Evolutionary conservation across 2,113 vertebrate species (phyloP), one percentile per base, ranked within the genome.

Genomic region (Cervus canadensis): DNA sequence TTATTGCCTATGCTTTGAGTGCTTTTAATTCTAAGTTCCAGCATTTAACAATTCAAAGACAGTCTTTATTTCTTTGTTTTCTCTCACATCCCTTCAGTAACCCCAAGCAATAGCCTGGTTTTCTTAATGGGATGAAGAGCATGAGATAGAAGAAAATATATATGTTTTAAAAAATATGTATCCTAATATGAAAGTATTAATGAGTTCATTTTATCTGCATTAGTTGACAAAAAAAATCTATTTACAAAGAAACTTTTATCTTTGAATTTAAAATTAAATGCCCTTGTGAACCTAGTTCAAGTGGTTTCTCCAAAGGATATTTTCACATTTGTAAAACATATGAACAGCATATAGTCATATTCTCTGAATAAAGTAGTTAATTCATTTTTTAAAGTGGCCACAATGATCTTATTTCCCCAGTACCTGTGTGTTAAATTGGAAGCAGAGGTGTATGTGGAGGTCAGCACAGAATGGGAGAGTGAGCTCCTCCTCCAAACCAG

Each of bases 251-350:
- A 67, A 15, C 14, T 45, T 91, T 87, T 89, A 91, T 74, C 17
- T 96, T 95, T 94, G 56, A 94, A 71, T 40, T 87, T 60, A 28
- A 83, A 93, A 56, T 62, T 91, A 85, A 91, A 91, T 95, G 36
- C 2, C 23, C 17, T 59, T 60, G 3, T 59, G 36, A 88, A 82
- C 14, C 14, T 52, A 78, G 21, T 11, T 76, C 33, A 94, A 88
- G 74, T 14, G 62, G 86, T 57, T 78, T 96, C 10, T 74, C 28
- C 30, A 87, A 3, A 76, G 3, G 78, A 28, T 43, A 71, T 74
- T 84, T 92, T 86, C 40, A 92, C 45, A 93, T 56, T 86, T 91
- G 26, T 79, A 95, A 93, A 93, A 95, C 21, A 0, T 60, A 54
- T 81, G 17, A 23, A 40, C 1, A 86, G 10, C 7, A 60, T 62